A percentile compares a stretch with the other conserved stretches of the same genome.
Evolutionary conservation across 2,797 vertebrate genomes (phyloP).

Genomic region (Onychomys torridus): DNA sequence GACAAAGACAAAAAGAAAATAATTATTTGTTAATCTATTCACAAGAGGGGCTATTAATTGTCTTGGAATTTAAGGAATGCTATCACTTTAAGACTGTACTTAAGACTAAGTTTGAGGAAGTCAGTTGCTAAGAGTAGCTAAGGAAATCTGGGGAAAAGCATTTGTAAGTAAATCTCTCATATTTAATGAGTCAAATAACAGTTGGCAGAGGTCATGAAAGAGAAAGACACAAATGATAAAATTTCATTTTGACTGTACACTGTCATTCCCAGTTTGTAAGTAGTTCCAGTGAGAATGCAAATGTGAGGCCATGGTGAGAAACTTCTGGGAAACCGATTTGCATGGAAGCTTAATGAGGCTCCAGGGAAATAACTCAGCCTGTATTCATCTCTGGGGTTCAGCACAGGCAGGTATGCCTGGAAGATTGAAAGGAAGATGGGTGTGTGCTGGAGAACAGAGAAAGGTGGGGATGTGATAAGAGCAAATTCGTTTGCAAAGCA

Average conservation of each 20-base stretch:
- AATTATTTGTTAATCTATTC: not conserved
- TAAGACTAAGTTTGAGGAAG: constrained; percentile 34
- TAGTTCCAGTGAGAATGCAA: not conserved
- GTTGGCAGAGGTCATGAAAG: constrained; percentile 36
- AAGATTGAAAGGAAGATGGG: not conserved
- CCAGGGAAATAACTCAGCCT: not conserved
- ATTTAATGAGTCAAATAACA: constrained; percentile 45
- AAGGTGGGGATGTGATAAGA: not conserved
- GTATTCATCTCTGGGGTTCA: not conserved
- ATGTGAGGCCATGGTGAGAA: not conserved
- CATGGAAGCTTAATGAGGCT: not conserved
- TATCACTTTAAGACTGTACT: constrained; percentile 31
- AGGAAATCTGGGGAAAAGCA: not conserved
- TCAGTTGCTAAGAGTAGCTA: constrained; percentile 57
- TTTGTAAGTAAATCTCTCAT: constrained; percentile 18
- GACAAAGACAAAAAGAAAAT: not conserved
- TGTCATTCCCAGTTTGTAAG: not conserved
- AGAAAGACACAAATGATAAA: constrained; percentile 34
- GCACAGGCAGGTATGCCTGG: not conserved
- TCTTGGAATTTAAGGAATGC: not conserved
- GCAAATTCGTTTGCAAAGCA: not conserved
- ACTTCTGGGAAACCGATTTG: not conserved
- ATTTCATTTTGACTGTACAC: constrained; percentile 17
- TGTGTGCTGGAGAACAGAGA: not conserved
- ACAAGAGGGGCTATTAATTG: not conserved